Evolutionary conservation across 2,113 vertebrate genomes (phyloP).

Genomic region (Empidonax traillii): DNA sequence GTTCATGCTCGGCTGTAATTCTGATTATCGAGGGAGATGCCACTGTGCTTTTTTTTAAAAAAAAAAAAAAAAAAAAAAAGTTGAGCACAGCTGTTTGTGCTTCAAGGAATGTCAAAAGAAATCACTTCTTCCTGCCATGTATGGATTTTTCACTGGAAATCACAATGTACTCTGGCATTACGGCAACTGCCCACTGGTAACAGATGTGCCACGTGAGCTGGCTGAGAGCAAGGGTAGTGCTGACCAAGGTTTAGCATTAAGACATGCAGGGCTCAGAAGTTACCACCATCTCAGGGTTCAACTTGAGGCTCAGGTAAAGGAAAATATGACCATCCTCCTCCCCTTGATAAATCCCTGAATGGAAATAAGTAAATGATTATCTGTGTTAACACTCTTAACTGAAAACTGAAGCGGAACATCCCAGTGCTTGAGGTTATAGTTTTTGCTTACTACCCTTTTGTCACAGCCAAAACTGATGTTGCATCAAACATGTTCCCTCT

Average conservation of each 20-base stretch:
- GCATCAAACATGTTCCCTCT: background rate
- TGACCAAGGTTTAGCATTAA: background rate
- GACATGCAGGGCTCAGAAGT: background rate
- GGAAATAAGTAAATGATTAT: background rate
- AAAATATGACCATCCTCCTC: background rate
- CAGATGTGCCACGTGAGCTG: background rate
- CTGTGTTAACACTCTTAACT: background rate
- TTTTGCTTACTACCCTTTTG: background rate
- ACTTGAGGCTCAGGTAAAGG: background rate
- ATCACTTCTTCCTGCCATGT: slow-evolving; percentile 7
- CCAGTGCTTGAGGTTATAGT: background rate
- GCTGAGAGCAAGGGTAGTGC: background rate
- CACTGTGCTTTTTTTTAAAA: background rate
- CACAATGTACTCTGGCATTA: background rate
- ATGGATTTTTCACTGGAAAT: background rate
- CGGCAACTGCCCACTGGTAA: background rate
- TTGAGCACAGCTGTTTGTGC: slow-evolving; percentile 53
- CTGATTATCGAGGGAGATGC: slow-evolving; percentile 55
- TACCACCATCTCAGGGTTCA: background rate
- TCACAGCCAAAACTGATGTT: background rate
- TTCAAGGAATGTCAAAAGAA: slow-evolving; percentile 54
- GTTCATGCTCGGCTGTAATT: slow-evolving; percentile 37
- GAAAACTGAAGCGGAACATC: background rate
- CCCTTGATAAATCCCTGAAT: background rate
- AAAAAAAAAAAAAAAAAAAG: background rate